phyloP scores from a whole-genome alignment of 1,140 invertebrate species.

The Caenorhabditis latens region DNA sequence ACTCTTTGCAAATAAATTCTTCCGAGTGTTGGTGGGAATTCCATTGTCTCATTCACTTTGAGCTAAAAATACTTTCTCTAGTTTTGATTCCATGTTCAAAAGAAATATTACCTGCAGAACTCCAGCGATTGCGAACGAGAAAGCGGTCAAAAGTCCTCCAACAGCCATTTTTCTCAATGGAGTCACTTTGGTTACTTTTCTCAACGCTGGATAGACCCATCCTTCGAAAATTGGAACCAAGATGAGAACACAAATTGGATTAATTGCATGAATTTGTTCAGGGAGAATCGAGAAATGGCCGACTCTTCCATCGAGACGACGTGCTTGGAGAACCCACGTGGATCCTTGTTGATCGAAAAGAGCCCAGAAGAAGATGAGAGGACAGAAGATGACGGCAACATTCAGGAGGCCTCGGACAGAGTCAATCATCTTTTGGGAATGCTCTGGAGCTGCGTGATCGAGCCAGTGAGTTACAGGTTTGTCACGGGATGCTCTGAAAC shows the following conservation, averaged over 20 bases:
- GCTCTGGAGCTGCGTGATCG: slow-evolving; percentile 85
- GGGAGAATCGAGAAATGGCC: slow-evolving; percentile 82
- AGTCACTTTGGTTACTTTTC: slow-evolving; percentile 80
- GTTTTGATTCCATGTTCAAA: neutral
- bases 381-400: slow-evolving; percentile 80
- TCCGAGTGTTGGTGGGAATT: slow-evolving; percentile 52
- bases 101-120: slow-evolving; percentile 83
- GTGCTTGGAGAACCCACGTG: slow-evolving; percentile 80
- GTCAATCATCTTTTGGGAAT: slow-evolving; percentile 80
- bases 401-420: slow-evolving; percentile 78
- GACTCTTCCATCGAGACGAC: slow-evolving; percentile 79
- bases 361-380: slow-evolving; percentile 81
- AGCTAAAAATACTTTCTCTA: slow-evolving; percentile 7
- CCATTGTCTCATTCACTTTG: slow-evolving; percentile 66
- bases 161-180: slow-evolving; percentile 85
- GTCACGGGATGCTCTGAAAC: slow-evolving; percentile 47
- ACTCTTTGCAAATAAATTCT: slow-evolving; percentile 57
- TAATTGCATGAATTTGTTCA: slow-evolving; percentile 87
- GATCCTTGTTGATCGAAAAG: slow-evolving; percentile 82
- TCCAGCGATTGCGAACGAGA: slow-evolving; percentile 88
- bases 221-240: slow-evolving; percentile 77
- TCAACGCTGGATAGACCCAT: slow-evolving; percentile 77
- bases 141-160: slow-evolving; percentile 87
- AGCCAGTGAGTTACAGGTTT: slow-evolving; percentile 82
- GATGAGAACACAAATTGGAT: slow-evolving; percentile 74